Base-by-base conservation (phyloP, 2,797 vertebrate genomes). In the Gymnopithys bicolor region DNA sequence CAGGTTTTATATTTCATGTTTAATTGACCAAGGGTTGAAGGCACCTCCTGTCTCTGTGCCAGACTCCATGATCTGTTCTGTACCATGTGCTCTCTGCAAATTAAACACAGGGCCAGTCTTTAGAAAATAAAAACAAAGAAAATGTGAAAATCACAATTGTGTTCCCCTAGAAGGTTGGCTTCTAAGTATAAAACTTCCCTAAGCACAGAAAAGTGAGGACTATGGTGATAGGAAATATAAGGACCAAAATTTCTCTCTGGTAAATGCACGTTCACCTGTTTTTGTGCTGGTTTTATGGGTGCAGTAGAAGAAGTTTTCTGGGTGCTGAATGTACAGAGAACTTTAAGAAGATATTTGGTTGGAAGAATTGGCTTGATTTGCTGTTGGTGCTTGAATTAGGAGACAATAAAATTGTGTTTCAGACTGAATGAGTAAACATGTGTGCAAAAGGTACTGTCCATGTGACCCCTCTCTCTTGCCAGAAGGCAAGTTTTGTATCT, bases 21-120 rank as follows among this genome's bases (percentile, higher is more conserved):
- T 89, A 97, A 95, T 95, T 92, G 84, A 93, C 81, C 95, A 95
- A 91, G 90, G 84, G 93, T 74, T 93, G 66, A 97, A 96, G 93
- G 90, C 59, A 90, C 53, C 70, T 84, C 30, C 63, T 74, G 56
- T 83, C 52, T 87, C 59, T 84, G 78, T 94, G 90, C 87, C 84
- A 96, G 11, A 35, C 30, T 81, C 51, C 81, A 81, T 94, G 58
- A 86, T 90, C 81, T 88, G 30, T 88, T 96, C 69, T 69, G 32
- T 87, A 91, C 74, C 67, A 35, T 84, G 89, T 90, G 63, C 19
- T 87, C 41, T 77, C 75, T 93, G 67, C 52, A 94, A 91, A 91
- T 92, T 78, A 93, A 89, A 90, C 30, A n/a, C 52, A 63, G 56
- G 64, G 71, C 93, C 91, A 95, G 83, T 46, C 90, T 90, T 95